Evolutionary conservation across 1,140 invertebrate genomes (phyloP), one percentile per base, ranked within the genome.

Genomic region (Diploscapter pachys): DNA sequence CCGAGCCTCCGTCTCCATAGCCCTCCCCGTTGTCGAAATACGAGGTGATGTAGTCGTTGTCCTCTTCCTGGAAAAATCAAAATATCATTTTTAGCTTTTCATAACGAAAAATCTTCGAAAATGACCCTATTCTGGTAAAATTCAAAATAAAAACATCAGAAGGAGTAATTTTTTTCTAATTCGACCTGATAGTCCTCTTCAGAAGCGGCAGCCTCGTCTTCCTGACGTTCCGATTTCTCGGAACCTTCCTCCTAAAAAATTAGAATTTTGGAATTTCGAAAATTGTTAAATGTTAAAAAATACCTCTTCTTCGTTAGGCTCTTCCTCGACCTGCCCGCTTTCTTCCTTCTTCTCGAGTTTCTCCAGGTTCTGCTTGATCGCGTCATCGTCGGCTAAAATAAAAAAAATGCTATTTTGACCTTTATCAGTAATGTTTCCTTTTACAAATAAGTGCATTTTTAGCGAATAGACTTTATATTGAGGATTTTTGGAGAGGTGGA

Each of bases 1-100:
- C 71, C n/a, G 54, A 59, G n/a, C 71, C 71, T 11, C 59, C 71
- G 50, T 72, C 71, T n/a, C 71, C 71, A 64, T 72, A 72, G 13
- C 73, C 81, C 66, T 87, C 86, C n/a, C 86, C 86, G 81, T 87
- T 87, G 72, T 87, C 86, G 80, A 87, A 87, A 72, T 87, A 87
- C 31, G 73, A 81, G 64, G 82, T 64, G 63, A 86, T 82, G 71
- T 87, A 87, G 73, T 87, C 86, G 54, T 86, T 87, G 61, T 86
- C 86, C 81, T 87, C 85, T 56, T 86, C 86, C 70, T 31, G 31
- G 31, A 31, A 31, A 31, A 31, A 31, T 31, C 31, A 31, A 31
- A 31, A 31, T 31, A 31, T 31, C 31, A 31, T 31, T 31, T 31
- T 31, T 31, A 31, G 31, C 31, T 31, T 31, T 31, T 31, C 31